Base-by-base conservation (phyloP, 1,140 invertebrate genomes). In the Andrena cerasifolii region DNA sequence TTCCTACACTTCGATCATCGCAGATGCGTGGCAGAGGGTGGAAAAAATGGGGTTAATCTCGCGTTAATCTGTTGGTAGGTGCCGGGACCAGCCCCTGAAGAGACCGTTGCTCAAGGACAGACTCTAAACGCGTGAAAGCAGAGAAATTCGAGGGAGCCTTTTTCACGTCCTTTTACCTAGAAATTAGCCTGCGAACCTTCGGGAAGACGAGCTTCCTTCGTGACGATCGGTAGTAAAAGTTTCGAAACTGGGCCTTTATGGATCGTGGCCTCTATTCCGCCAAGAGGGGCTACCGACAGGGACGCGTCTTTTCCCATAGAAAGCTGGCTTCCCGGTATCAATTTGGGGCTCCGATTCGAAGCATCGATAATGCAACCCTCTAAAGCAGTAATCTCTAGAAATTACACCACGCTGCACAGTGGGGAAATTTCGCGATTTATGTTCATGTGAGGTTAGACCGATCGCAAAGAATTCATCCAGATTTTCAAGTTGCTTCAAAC, bases 11-110 rank as follows among this genome's bases (percentile, higher is more conserved):
- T 51, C 43, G 47, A 62, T 80, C 59, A 63, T 66, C 68, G 73
- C 78, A 70, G 56, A 61, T 31, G 72, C 45, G 63, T 8, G 4
- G 14, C 1, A 21, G 56, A 61, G 24, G 49, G 77, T 51, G 74
- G 78, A 45, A 36, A 86, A 87, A 87, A 86, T 79, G 54, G 79
- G 79, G 79, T 87, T 87, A 84, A 87, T 88, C 70, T 79, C n/a
- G 33, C 36, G 58, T 47, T 86, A 74, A 84, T 87, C 79, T 68
- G 53, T 16, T 33, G 28, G 40, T 43, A 51, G 45, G 43, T 26
- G 68, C 6, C 54, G 45, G 24, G 5, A 36, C 26, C 26, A 16
- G 33, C 14, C 12, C 36, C 21, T 3, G 28, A n/a, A 31, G 40
- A 51, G 14, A 49, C 33, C 21, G 12, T 21, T 6, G 8, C 0